phyloP scores from a whole-genome alignment of 2,797 vertebrate genomes.

The Acanthurus leucopareius region DNA sequence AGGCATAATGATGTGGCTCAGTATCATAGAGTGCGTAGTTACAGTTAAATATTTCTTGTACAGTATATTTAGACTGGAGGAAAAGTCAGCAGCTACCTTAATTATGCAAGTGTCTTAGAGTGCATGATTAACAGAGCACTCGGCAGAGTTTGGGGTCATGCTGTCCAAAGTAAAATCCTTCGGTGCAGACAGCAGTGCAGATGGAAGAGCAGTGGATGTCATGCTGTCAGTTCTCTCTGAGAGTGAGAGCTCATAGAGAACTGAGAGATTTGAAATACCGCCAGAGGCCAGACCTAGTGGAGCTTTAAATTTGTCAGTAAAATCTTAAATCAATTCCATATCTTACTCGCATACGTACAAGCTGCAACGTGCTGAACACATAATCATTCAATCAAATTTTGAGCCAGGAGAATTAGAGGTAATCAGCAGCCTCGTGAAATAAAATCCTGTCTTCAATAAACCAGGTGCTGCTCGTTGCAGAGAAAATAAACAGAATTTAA shows the following conservation, averaged over 20 bases:
- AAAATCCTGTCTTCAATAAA: conserved; percentile 37
- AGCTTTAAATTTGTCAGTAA: conserved; percentile 72
- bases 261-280: conserved; percentile 65
- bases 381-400: conserved; percentile 56
- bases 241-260: conserved; percentile 47
- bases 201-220: conserved; percentile 39
- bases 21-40: conserved; percentile 11
- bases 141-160: conserved; percentile 38
- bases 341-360: conserved; percentile 49
- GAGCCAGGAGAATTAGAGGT: conserved; percentile 43
- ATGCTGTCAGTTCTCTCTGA: conserved; percentile 49
- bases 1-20: conserved; percentile 9
- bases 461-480: conserved; percentile 35
- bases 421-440: conserved; percentile 52
- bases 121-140: conserved; percentile 39
- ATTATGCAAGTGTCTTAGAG: conserved; percentile 47
- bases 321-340: conserved; percentile 69
- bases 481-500: conserved; percentile 25
- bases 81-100: conserved; percentile 35
- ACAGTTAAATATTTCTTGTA: conserved; percentile 14
- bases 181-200: conserved; percentile 39
- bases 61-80: conserved; percentile 29
- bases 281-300: conserved; percentile 62
- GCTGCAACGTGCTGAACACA: conserved; percentile 44
- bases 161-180: conserved; percentile 59